Percentiles rank a stretch among this genome's conserved stretches.
phyloP scores from a whole-genome alignment of 2,888 invertebrate species.

The Proisotoma minuta region DNA sequence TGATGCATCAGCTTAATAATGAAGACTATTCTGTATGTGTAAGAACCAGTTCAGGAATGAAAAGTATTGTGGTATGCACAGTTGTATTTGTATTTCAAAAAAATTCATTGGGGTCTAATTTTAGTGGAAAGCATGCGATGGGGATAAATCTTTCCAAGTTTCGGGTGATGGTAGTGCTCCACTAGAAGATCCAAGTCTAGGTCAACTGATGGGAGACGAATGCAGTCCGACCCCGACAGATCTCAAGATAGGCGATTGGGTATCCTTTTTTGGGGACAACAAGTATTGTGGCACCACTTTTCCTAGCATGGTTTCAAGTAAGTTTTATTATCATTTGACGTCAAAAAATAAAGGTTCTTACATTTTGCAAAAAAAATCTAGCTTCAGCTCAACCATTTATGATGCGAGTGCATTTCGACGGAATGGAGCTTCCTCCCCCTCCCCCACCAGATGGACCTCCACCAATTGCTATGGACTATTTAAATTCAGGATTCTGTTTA shows the following conservation, averaged over 20 bases:
- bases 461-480: conserved; percentile 15
- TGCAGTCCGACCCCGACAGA: conserved; percentile 8
- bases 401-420: conserved; percentile 40
- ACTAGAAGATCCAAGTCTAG: conserved; percentile 7
- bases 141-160: conserved; percentile 7
- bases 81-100: neutral
- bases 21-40: conserved; percentile 43
- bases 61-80: conserved; percentile 34
- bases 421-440: conserved; percentile 25
- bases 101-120: neutral
- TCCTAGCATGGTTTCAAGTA: conserved; percentile 28
- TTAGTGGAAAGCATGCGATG: conserved; percentile 36
- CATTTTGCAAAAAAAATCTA: conserved; percentile 19
- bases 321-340: too few species aligned
- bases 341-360: neutral
- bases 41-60: conserved; percentile 32
- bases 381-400: conserved; percentile 38
- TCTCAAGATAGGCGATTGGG: conserved; percentile 25
- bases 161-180: conserved; percentile 7
- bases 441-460: conserved; percentile 14
- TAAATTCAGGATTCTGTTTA: conserved; percentile 39
- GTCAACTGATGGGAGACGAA: conserved; percentile 9
- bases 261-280: conserved; percentile 37
- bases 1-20: conserved; percentile 38
- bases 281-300: conserved; percentile 42